Evolutionary conservation across 2,113 vertebrate genomes (phyloP), one percentile per base, ranked within the genome.

Genomic region (Leptobrachium ailaonicum): DNA sequence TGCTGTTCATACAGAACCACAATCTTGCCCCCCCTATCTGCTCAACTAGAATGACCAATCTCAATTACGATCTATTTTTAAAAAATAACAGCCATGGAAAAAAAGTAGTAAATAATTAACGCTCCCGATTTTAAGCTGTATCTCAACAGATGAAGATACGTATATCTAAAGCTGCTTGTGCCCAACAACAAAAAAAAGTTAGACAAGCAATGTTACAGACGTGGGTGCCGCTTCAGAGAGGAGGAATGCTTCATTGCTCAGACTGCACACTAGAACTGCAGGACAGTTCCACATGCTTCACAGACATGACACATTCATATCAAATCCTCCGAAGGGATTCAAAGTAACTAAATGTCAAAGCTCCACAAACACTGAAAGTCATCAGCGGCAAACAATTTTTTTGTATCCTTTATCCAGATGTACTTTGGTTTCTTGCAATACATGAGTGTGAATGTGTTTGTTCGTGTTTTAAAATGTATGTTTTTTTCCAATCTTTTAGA

Each of bases 381-480:
- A 47, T 67, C n/a, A 40, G 60, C 62, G 71, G 53, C 41, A 44
- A 44, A 43, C 20, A 6, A 41, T 5, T 8, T 32, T 20, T n/a
- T 9, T 44, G 53, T 20, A 32, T 45, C 70, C 66, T 77, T 82
- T 83, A 80, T 56, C 69, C 63, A 20, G 62, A 82, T 56, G 76
- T 71, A 64, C 67, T 79, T 83, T 75, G 79, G 79, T 75, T 80
- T 80, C 50, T 80, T 80, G n/a, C 20, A 60, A 14, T 56, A 45
- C 41, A 45, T 60, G 63, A 58, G 20, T 5, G 20, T 41, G 66
- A 41, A 20, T 11, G 20, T 32, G 20, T 70, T 44, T 44, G 3
- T 7, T 70, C 42, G n/a, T 14, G 11, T 68, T 14, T 70, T 43
- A 70, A 32, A 44, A 40, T 60, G 54, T 60, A 73, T 73, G 12